Conservation (phyloP, 2,888 invertebrate genomes). For the Drosophila stalkeri region DNA sequence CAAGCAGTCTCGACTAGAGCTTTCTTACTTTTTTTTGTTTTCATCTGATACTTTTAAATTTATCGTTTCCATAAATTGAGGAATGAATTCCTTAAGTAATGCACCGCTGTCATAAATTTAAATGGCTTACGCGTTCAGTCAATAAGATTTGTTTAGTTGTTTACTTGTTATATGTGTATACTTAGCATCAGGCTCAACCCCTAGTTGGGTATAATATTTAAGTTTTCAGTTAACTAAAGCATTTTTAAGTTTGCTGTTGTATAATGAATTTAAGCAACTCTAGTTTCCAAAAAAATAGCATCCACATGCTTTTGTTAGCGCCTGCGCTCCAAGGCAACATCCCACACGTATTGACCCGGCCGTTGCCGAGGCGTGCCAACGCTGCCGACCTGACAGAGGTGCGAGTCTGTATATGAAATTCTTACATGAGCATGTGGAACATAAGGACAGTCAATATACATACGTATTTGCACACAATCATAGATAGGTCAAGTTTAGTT, state of each 20-base stretch:
- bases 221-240: too few species aligned
- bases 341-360: slow-evolving; percentile 18
- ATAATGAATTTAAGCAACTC: slow-evolving; percentile 33
- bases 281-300: slow-evolving; percentile 8
- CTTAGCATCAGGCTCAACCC: too few species aligned
- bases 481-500: slow-evolving; percentile 59
- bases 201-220: too few species aligned
- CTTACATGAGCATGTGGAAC: slow-evolving; percentile 55
- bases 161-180: neutral
- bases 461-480: slow-evolving; percentile 17
- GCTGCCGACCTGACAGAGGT: slow-evolving; percentile 47
- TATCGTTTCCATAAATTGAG: too few species aligned
- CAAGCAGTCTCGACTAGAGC: too few species aligned
- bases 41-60: too few species aligned
- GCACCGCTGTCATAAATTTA: too few species aligned
- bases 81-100: too few species aligned
- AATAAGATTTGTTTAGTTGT: neutral
- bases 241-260: too few species aligned
- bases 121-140: neutral
- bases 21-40: too few species aligned
- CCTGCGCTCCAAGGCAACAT: slow-evolving; percentile 39
- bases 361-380: slow-evolving; percentile 3
- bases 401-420: slow-evolving; percentile 18
- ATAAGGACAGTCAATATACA: slow-evolving; percentile 19
- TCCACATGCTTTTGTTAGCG: slow-evolving; percentile 37